Evolutionary conservation across 2,797 vertebrate genomes (phyloP).

Genomic region (Mus spretus): DNA sequence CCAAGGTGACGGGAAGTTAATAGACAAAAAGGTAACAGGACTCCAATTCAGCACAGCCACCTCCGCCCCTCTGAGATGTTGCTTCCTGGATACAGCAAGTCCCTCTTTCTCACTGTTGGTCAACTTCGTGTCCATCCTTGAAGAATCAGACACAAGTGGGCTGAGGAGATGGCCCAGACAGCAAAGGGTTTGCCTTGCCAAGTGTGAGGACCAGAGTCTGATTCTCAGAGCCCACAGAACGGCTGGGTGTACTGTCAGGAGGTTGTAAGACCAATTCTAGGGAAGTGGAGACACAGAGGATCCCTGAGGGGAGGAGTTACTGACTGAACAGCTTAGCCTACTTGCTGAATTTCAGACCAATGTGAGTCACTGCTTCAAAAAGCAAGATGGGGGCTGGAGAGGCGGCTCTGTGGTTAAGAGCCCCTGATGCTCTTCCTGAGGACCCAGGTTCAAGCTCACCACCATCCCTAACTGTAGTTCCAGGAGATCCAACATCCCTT

Average conservation of each 20-base stretch:
- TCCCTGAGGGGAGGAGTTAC: background rate
- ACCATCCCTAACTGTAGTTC: background rate
- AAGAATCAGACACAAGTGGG: background rate
- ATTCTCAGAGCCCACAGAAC: background rate
- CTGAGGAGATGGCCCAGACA: rapidly evolving
- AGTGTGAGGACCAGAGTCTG: background rate
- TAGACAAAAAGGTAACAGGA: background rate
- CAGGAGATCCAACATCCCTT: background rate
- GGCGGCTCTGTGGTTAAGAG: background rate
- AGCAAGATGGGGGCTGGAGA: background rate
- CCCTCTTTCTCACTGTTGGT: background rate
- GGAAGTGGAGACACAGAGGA: background rate
- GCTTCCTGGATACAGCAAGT: background rate
- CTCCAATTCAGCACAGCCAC: background rate
- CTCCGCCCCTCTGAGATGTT: background rate
- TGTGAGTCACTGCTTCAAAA: background rate
- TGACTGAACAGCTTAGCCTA: background rate
- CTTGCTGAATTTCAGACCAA: background rate
- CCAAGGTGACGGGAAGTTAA: background rate
- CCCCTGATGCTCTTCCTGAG: background rate
- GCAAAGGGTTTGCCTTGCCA: background rate
- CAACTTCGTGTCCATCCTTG: background rate
- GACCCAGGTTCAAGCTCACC: background rate
- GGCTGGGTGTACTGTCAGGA: background rate
- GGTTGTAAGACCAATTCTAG: background rate